A percentile compares a stretch with the other conserved stretches of the same genome.
Evolutionary conservation across 2,797 vertebrate genomes (phyloP).

Genomic region (Onychomys torridus): DNA sequence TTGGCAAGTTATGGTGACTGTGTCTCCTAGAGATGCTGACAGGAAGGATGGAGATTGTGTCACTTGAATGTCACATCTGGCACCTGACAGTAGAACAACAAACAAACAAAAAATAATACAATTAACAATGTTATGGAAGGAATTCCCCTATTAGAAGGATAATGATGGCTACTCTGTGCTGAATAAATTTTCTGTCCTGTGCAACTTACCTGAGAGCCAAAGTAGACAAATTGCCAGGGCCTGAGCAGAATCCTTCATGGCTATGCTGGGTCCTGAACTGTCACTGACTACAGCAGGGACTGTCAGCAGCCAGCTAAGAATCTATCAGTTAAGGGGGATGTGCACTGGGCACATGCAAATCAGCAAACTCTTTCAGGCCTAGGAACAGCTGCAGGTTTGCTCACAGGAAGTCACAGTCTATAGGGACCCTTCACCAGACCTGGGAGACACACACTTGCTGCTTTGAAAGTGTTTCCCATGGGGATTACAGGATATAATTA

Average conservation of each 20-base stretch:
- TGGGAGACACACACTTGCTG: not conserved
- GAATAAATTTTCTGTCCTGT: accelerated
- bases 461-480: not conserved
- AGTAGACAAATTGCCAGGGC: not conserved
- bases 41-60: not conserved
- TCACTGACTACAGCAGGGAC: accelerated
- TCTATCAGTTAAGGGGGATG: not conserved
- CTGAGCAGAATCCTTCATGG: not conserved
- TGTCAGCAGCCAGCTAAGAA: not conserved
- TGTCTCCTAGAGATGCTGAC: not conserved
- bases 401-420: not conserved
- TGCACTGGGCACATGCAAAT: not conserved
- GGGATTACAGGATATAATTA: too few relatives aligned
- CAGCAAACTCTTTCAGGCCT: not conserved
- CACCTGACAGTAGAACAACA: not conserved
- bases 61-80: not conserved
- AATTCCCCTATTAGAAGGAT: not conserved
- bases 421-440: not conserved
- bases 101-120: not conserved
- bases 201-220: not conserved
- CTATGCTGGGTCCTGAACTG: not conserved
- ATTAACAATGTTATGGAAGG: not conserved
- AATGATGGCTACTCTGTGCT: accelerated
- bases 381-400: not conserved
- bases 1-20: not conserved